Evolutionary conservation across 2,888 invertebrate species (phyloP), one percentile per base, ranked within the genome.

Genomic region (Drosophila meridionalis): DNA sequence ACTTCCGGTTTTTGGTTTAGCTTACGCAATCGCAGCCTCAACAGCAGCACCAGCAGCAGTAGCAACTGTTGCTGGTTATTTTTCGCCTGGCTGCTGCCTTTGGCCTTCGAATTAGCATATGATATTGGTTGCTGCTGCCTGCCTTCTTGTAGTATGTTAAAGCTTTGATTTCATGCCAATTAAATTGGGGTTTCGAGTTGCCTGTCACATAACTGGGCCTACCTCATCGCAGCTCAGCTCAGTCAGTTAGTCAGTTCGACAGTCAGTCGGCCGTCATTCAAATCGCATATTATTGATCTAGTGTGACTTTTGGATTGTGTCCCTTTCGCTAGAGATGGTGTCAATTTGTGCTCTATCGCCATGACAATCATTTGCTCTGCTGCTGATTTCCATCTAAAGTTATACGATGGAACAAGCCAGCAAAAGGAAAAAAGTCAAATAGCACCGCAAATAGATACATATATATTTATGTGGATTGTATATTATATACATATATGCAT

Each of bases 211-310:
- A 71, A 78, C 69, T 62, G 32, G 36, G 68, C 63, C 61, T 69
- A 63, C 38, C 80, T 38, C 32, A 30, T 53, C 52, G 64, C 68
- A 38, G 50, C 38, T 11, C 57, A 52, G 57, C 59, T 47, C 6
- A 38, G 45, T 26, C 26, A 28, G 30, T 14, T 52, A 40, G 60
- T 30, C 69, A 45, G 57, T 69, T 67, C 7, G 45, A 12, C 58
- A 40, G 53, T 30, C 63, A 45, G 57, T 69, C 60, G 71, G 74
- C 75, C 61, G 67, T 85, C 82, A 84, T 73, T 80, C 78, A 81
- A 81, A 86, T 83, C 79, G 70, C 60, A 82, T 87, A 87, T 78
- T 83, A 87, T 89, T 87, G 84, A 89, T 87, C 89, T 87, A 78
- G 83, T 82, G 62, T 65, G 57, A 67, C 58, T 65, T 66, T 64